A percentile compares a stretch with the other conserved stretches of the same genome.
Evolutionary conservation across 1,140 invertebrate genomes (phyloP).

Genomic region (Oryctes rhinoceros): DNA sequence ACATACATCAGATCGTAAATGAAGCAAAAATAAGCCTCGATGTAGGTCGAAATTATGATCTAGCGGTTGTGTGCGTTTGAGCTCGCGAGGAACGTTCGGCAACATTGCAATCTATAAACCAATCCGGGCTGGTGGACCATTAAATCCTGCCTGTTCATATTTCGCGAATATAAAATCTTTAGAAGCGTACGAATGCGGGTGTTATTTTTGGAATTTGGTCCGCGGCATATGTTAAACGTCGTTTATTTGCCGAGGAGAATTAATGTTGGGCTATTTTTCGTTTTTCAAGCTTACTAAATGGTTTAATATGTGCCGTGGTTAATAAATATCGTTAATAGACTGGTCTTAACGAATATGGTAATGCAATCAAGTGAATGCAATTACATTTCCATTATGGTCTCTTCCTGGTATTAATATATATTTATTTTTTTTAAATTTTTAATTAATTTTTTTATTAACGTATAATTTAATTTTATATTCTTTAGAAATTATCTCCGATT

Average conservation of each 20-base stretch:
- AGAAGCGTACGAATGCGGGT: background rate
- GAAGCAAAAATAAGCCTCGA: conserved; percentile 32
- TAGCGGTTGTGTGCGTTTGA: background rate
- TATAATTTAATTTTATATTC: no score
- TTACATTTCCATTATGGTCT: no score
- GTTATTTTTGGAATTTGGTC: conserved; percentile 15
- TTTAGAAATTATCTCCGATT: no score
- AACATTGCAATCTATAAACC: background rate
- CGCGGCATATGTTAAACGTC: background rate
- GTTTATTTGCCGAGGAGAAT: background rate
- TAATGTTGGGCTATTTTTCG: background rate
- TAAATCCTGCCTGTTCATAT: conserved; percentile 8
- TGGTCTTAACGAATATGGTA: no score
- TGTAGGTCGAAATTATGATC: conserved; percentile 28
- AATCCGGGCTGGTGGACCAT: background rate
- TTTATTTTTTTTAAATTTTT: no score
- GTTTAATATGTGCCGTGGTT: background rate
- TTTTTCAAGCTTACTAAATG: background rate
- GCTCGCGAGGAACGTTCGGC: background rate
- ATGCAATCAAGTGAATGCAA: no score
- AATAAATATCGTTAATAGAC: background rate
- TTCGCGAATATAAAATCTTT: conserved; percentile 29
- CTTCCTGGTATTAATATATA: no score
- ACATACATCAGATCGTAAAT: conserved; percentile 21
- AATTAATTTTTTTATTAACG: no score